Conservation (phyloP, 1,140 invertebrate genomes). For the Penaeus japonicus region DNA sequence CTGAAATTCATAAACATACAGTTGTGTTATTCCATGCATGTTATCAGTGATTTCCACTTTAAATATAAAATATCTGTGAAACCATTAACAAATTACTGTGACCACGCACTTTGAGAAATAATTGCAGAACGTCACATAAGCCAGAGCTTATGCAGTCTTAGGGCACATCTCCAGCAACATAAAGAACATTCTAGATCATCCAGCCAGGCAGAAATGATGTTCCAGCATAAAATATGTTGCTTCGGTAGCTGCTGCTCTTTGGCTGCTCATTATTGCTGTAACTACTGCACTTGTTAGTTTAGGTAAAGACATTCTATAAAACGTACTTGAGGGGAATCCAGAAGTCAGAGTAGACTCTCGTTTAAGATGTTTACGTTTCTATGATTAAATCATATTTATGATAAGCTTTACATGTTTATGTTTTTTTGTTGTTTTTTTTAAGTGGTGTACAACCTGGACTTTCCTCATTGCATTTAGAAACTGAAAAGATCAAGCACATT, state of each 20-base stretch:
- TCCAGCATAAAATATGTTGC: constrained; percentile 28
- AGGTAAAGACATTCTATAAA: background rate
- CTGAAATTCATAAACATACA: too few species aligned
- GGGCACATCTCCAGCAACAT: constrained; percentile 24
- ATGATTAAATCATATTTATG: too few species aligned
- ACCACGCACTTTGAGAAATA: too few species aligned
- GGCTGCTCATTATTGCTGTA: constrained; percentile 28
- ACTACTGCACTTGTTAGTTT: constrained; percentile 17
- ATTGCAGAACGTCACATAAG: background rate
- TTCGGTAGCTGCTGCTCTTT: constrained; percentile 23
- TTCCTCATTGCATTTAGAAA: too few species aligned
- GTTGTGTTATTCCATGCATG: too few species aligned
- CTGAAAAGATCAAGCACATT: too few species aligned
- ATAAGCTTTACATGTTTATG: too few species aligned
- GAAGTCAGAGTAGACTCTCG: background rate
- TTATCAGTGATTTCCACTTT: too few species aligned
- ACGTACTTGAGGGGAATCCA: background rate
- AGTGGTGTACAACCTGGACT: too few species aligned
- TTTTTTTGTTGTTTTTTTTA: too few species aligned
- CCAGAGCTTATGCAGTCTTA: constrained; percentile 28
- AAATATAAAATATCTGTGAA: background rate
- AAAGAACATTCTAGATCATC: constrained; percentile 24
- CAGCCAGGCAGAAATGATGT: constrained; percentile 20
- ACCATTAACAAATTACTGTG: background rate
- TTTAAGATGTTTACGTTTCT: too few species aligned